These are phyloP conservation scores for Aleiodes alternator DNA, from an alignment of 2,888 invertebrate genomes.

Conservation along the genomic window DNA sequence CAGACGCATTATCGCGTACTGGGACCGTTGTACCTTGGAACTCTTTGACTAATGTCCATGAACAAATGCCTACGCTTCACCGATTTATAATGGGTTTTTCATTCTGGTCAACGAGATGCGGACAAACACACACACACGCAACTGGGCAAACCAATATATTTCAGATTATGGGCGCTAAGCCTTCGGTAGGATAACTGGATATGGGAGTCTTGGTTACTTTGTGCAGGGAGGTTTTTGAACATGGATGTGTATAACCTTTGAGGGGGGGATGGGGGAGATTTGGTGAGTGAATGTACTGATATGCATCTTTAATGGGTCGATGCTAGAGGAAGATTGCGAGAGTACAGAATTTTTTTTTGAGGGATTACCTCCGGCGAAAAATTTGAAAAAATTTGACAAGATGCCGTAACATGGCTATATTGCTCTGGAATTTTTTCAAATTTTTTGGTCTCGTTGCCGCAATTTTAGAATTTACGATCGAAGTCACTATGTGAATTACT, in stretches of 20 bases:
- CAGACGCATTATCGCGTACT: constrained; percentile 72
- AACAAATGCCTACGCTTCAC: constrained; percentile 75
- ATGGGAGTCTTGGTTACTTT: constrained; percentile 20
- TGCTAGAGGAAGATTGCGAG: no score
- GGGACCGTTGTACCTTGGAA: constrained; percentile 70
- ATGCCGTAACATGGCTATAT: no score
- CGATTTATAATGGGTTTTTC: constrained; percentile 71
- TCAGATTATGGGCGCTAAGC: constrained; percentile 71
- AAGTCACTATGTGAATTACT: no score
- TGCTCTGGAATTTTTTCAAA: no score
- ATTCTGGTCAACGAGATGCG: constrained; percentile 73
- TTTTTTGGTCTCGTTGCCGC: no score
- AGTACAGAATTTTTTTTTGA: no score
- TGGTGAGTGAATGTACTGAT: not conserved
- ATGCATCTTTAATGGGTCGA: not conserved
- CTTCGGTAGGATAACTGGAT: constrained; percentile 47
- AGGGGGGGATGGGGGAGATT: not conserved
- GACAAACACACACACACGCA: constrained; percentile 67
- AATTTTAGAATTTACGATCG: no score
- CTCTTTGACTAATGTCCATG: constrained; percentile 75
- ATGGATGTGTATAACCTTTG: constrained; percentile 10
- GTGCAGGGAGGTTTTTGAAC: not conserved
- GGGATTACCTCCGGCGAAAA: no score
- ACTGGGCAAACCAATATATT: constrained; percentile 72
- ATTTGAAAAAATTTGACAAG: no score